Evolutionary conservation across 2,797 vertebrate species (phyloP), one percentile per base, ranked within the genome.

Genomic region (Coregonus sp.): DNA sequence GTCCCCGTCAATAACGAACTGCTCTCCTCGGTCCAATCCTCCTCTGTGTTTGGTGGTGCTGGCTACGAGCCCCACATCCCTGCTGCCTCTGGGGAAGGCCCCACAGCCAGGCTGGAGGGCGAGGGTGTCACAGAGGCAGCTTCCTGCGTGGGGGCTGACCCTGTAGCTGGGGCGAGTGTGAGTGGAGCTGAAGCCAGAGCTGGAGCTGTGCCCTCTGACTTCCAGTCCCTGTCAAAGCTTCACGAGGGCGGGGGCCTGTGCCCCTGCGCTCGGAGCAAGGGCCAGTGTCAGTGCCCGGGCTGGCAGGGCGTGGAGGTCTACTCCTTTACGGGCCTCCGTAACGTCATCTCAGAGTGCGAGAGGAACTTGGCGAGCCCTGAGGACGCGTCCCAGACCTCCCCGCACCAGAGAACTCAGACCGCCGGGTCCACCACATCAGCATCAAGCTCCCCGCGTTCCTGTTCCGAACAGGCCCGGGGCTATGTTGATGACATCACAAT

Each of bases 401-500:
- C 93, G 72, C 89, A 88, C 74, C 78, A 89, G 89, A 96, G 97
- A 95, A 97, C 95, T 96, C 90, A 92, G 66, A 67, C 51, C 2
- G 70, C 76, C n/a, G 76, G 74, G 0, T 9, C 76, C 0, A 6
- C 77, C 0, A 5, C 82, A 0, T 6, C 54, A 75, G 18, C 87
- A 1, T 93, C 96, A 3, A 95, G 94, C 81, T 98, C 97, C 1
- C 96, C 95, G 0, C 96, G 96, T n/a, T 97, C 98, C 35, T 99
- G 98, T 85, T 99, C 98, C 0, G 97, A 98, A 89, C 97, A 99
- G 92, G 98, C 97, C 1, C 94, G 97, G 1, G 94, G 92, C 74
- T 97, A 94, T 78, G 96, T 99, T 7, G 97, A 99, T 85, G 98
- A 99, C 86, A 96, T 98, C 88, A 98, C 97, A 68, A 99, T 98